Conservation (phyloP, 2,888 invertebrate species). For the Campopleginae sp. region DNA sequence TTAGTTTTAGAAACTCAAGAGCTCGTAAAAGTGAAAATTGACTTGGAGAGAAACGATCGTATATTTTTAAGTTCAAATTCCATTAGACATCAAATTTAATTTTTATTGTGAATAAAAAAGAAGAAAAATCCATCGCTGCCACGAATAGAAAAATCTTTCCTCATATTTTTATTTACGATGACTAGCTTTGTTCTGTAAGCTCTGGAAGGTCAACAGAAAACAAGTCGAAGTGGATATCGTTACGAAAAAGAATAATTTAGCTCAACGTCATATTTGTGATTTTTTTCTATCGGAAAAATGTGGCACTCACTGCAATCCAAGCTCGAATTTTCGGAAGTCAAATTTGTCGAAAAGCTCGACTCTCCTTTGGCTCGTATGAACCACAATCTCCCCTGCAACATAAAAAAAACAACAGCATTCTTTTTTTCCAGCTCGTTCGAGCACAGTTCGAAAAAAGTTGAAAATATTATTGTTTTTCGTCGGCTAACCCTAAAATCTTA, state of each 20-base stretch:
- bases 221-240: neutral
- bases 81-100: neutral
- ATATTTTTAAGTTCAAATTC: neutral
- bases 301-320: neutral
- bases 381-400: neutral
- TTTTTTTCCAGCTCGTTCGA: neutral
- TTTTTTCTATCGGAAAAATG: neutral
- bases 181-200: neutral
- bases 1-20: neutral
- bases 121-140: neutral
- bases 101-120: neutral
- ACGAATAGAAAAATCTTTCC: neutral
- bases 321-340: too few species aligned
- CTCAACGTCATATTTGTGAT: neutral
- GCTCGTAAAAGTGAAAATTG: neutral
- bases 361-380: neutral
- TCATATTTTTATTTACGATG: neutral
- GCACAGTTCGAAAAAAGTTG: neutral
- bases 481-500: conserved; percentile 10
- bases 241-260: neutral
- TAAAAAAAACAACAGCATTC: neutral
- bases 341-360: neutral
- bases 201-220: neutral
- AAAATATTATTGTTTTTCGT: neutral
- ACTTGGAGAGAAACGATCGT: neutral